Conservation (phyloP, 2,888 invertebrate species). For the Ischnus inquisitorius region DNA sequence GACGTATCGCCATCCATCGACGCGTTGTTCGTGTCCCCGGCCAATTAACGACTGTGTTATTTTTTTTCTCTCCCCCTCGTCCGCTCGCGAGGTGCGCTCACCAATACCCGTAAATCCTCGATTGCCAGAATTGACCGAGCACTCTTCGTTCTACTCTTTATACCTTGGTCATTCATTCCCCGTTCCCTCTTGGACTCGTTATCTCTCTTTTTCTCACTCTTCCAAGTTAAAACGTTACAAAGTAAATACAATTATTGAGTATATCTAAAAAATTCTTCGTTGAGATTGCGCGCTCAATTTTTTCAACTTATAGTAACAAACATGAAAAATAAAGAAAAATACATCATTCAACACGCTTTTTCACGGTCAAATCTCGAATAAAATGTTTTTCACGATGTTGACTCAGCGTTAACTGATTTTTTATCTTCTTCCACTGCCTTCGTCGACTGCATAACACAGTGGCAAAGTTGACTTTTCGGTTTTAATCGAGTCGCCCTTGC, state of each 20-base stretch:
- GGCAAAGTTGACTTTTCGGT: constrained; percentile 65
- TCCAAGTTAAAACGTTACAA: background rate
- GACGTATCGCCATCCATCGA: constrained; percentile 76
- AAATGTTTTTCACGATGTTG: background rate
- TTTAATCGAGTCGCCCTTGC: constrained; percentile 69
- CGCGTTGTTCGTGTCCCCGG: constrained; percentile 73
- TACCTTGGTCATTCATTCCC: constrained; percentile 63
- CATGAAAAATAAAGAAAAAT: background rate
- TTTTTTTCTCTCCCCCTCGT: constrained; percentile 68
- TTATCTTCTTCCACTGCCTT: background rate
- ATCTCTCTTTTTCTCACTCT: background rate
- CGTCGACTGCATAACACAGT: constrained; percentile 64
- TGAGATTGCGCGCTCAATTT: background rate
- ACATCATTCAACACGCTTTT: background rate
- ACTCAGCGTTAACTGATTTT: constrained; percentile 31
- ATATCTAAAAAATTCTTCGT: background rate
- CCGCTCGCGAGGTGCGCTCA: constrained; percentile 34
- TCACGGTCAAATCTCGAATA: background rate
- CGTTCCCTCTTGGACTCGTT: background rate
- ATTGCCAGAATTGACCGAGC: constrained; percentile 66
- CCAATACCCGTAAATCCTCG: constrained; percentile 77
- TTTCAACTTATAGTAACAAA: background rate
- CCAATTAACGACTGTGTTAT: constrained; percentile 79
- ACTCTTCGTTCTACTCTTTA: constrained; percentile 67
- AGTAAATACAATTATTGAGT: constrained; percentile 16